Conservation (phyloP, 2,888 invertebrate genomes). For the Encarsia formosa region DNA sequence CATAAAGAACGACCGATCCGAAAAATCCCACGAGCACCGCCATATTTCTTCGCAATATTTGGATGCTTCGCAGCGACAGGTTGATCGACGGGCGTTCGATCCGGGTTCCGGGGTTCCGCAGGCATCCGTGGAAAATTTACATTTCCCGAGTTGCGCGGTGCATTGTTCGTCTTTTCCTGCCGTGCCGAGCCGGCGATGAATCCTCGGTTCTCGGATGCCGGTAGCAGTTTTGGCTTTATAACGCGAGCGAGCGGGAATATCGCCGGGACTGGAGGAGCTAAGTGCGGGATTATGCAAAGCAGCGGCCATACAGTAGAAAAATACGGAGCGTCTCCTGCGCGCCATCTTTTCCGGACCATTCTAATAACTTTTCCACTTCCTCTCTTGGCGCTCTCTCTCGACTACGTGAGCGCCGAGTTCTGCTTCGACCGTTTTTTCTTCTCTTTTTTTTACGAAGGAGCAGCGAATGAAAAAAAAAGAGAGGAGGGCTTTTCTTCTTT, state of each 20-base stretch:
- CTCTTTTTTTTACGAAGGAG: constrained; percentile 25
- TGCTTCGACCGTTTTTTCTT: constrained; percentile 29
- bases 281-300: constrained; percentile 53
- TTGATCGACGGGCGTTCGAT: constrained; percentile 23
- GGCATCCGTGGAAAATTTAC: constrained; percentile 16
- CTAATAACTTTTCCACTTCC: constrained; percentile 50
- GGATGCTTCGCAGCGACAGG: constrained; percentile 19
- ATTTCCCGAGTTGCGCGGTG: too few species aligned
- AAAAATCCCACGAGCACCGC: too few species aligned
- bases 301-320: constrained; percentile 53
- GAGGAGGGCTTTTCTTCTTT: constrained; percentile 8
- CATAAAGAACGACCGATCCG: too few species aligned
- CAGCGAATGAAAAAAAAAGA: not conserved
- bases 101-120: not conserved
- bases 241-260: constrained; percentile 34
- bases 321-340: constrained; percentile 53
- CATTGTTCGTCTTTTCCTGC: constrained; percentile 45
- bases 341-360: constrained; percentile 54
- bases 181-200: constrained; percentile 38
- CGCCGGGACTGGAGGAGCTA: constrained; percentile 46
- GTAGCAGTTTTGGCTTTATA: constrained; percentile 40
- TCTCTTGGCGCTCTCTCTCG: constrained; percentile 29
- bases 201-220: too few species aligned
- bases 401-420: constrained; percentile 6
- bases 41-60: too few species aligned